These are phyloP conservation scores for Aythya baeri DNA, from an alignment of 2,113 vertebrate genomes.

Conservation along the genomic window DNA sequence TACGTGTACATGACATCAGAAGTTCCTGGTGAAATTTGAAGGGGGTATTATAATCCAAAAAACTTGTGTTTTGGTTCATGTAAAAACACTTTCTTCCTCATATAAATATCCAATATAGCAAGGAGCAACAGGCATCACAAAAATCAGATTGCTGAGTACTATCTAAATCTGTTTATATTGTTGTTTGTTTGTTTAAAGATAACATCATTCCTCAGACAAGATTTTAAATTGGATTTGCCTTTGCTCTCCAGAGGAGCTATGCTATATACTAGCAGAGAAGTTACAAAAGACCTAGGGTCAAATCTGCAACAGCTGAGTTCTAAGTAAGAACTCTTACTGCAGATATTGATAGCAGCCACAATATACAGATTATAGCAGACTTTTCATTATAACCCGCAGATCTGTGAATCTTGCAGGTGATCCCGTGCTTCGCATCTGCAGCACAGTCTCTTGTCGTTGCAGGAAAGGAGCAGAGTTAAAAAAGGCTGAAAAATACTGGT, in stretches of 20 bases:
- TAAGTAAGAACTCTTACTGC: background rate
- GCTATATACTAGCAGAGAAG: background rate
- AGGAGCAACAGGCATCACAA: background rate
- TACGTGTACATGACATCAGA: background rate
- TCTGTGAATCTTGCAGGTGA: background rate
- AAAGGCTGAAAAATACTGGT: background rate
- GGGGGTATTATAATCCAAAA: background rate
- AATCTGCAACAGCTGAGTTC: background rate
- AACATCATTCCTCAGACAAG: background rate
- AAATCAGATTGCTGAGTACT: background rate
- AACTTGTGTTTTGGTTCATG: background rate
- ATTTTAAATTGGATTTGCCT: background rate
- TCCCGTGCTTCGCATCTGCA: background rate
- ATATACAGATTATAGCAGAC: background rate
- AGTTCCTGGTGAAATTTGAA: background rate
- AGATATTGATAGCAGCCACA: background rate
- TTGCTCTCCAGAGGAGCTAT: background rate
- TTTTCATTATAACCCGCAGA: background rate
- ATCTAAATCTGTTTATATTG: background rate
- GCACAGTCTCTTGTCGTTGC: background rate
- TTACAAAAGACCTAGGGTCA: background rate
- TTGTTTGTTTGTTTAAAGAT: background rate
- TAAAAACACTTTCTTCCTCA: background rate
- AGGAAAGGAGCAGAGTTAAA: background rate
- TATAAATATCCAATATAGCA: background rate